Evolutionary conservation across 2,113 vertebrate genomes (phyloP).

Genomic region (Athene noctua): DNA sequence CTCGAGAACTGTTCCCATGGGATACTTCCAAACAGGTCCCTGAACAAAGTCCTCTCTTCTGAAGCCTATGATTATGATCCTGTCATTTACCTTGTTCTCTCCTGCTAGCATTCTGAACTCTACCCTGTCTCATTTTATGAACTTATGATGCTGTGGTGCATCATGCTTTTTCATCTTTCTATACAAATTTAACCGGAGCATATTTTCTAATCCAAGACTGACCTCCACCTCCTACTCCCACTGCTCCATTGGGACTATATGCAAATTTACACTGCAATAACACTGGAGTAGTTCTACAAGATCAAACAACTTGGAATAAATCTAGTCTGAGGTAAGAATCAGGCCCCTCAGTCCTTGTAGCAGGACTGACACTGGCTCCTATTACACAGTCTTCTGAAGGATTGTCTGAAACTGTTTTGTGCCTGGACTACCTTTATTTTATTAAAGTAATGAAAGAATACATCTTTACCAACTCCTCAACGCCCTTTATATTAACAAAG

Average conservation of each 20-base stretch:
- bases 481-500: slow-evolving; percentile 77
- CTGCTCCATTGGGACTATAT: background rate
- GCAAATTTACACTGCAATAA: background rate
- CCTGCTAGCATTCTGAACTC: background rate
- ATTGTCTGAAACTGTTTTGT: slow-evolving; percentile 46
- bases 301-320: background rate
- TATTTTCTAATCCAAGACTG: background rate
- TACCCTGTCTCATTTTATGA: background rate
- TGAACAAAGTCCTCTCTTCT: background rate
- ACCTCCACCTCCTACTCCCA: background rate
- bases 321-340: background rate
- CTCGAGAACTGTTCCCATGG: background rate
- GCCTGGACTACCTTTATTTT: slow-evolving; percentile 51
- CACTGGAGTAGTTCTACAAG: background rate
- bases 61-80: background rate
- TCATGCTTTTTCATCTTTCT: background rate
- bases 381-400: background rate
- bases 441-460: slow-evolving; percentile 73
- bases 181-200: background rate
- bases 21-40: background rate
- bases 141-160: background rate
- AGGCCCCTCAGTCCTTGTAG: background rate
- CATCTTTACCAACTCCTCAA: slow-evolving; percentile 70
- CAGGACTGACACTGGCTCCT: background rate
- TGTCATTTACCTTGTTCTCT: background rate